Evolutionary conservation across 2,888 invertebrate genomes (phyloP).

Genomic region (Priocnemis perturbator): DNA sequence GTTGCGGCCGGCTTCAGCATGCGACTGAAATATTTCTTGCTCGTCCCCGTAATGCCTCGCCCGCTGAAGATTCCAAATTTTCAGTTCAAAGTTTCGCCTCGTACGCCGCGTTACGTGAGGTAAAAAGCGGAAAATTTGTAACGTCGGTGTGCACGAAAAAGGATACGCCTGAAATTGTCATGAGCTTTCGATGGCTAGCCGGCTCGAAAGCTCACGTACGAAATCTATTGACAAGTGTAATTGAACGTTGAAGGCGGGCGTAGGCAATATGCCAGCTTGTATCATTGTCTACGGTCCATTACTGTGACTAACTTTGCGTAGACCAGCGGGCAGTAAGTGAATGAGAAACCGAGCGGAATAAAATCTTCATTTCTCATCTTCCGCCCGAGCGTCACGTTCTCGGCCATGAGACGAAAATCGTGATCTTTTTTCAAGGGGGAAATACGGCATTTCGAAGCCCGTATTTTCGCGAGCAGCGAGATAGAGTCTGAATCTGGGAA

Average conservation of each 20-base stretch:
- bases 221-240: too few relatives aligned
- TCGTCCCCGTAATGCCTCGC: neutral
- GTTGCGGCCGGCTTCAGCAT: constrained; percentile 27
- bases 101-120: too few relatives aligned
- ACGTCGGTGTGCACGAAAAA: too few relatives aligned
- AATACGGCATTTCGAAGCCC: constrained; percentile 58
- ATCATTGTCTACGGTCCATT: too few relatives aligned
- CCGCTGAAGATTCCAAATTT: neutral
- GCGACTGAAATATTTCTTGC: constrained; percentile 20
- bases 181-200: too few relatives aligned
- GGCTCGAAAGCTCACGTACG: too few relatives aligned
- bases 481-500: neutral
- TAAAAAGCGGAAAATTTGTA: neutral
- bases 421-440: constrained; percentile 5
- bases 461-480: constrained; percentile 61
- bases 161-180: too few relatives aligned
- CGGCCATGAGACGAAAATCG: constrained; percentile 2
- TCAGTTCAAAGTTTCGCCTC: too few relatives aligned
- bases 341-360: constrained; percentile 13
- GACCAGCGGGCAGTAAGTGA: too few relatives aligned
- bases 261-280: constrained; percentile 1
- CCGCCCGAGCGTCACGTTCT: constrained; percentile 6
- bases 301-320: too few relatives aligned
- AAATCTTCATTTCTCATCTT: constrained; percentile 24
- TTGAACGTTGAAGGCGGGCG: neutral